A percentile compares a stretch with the other conserved stretches of the same genome.
Evolutionary conservation across 2,797 vertebrate genomes (phyloP).

Genomic region (Anabacerthia variegaticeps): DNA sequence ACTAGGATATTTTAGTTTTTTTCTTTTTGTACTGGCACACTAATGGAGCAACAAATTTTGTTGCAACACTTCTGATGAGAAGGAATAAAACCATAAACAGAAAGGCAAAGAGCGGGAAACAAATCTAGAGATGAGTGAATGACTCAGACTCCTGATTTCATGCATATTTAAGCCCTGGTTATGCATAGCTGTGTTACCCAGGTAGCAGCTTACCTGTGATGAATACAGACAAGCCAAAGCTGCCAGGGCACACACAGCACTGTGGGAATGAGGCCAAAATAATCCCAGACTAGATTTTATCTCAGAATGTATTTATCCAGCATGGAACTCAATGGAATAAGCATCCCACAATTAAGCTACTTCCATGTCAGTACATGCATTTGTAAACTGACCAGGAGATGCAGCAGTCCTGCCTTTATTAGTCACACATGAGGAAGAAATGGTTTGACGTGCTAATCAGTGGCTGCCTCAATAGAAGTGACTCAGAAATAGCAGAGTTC

Average conservation of each 20-base stretch:
- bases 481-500: neutral
- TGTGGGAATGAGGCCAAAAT: neutral
- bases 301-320: neutral
- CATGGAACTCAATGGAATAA: neutral
- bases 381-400: neutral
- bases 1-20: neutral
- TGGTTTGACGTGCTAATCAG: neutral
- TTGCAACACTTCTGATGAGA: neutral
- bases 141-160: neutral
- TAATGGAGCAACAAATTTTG: neutral
- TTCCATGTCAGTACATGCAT: neutral
- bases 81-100: neutral
- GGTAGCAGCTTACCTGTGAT: neutral
- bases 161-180: neutral
- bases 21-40: neutral
- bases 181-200: neutral
- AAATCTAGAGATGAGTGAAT: neutral
- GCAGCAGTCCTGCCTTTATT: neutral
- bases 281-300: neutral
- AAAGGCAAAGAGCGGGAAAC: neutral
- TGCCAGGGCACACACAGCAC: neutral
- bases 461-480: neutral
- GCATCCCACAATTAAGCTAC: neutral
- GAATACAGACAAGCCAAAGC: neutral
- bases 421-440: neutral